Base-by-base conservation (phyloP, 2,113 vertebrate genomes). In the Embiotoca jacksoni region DNA sequence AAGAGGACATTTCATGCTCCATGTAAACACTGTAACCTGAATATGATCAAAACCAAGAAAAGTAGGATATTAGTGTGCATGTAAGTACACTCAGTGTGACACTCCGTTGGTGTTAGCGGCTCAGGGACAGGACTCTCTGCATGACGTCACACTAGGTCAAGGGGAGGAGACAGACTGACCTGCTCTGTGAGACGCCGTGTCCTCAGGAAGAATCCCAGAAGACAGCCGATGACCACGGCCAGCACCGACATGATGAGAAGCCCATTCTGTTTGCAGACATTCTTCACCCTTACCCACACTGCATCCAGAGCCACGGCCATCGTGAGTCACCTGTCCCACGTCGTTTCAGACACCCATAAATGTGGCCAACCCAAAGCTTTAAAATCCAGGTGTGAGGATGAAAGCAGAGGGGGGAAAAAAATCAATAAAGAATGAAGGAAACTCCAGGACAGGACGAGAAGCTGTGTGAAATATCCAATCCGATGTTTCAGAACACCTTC, bases 171-270 rank as follows among this genome's bases (percentile, higher is more conserved):
- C 49, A 52, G 14, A 90, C 96, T 91, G 84, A 99, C 98, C 98
- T 99, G 97, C 86, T 96, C 96, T 0, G 97, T 96, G 85, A 99
- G 97, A 9, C 86, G 94, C 7, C 92, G 93, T 0, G 97, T 97
- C 92, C 97, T 94, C 81, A 99, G 95, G 91, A 99, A 98, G 93
- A 99, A 99, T 46, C 98, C 98, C 0, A 99, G 92, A 61, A 99
- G 96, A 91, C 98, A 99, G 32, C 98, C 98, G 16, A 99, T 94
- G 72, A 97, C 94, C 86, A 99, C 98, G 0, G 98, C 98, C 55
- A 99, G 10, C 71, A 99, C 98, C 0, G 98, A 99, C 80, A 99
- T 95, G 91, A 99, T 97, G 85, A 99, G 97, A 82, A 99, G 94
- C 13, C 97, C 97, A 0, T 99, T 99, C 88, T 95, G 96, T 78